These are phyloP conservation scores for Dipodomys stephensi DNA, from an alignment of 2,113 vertebrate genomes.

Conservation along the genomic window DNA sequence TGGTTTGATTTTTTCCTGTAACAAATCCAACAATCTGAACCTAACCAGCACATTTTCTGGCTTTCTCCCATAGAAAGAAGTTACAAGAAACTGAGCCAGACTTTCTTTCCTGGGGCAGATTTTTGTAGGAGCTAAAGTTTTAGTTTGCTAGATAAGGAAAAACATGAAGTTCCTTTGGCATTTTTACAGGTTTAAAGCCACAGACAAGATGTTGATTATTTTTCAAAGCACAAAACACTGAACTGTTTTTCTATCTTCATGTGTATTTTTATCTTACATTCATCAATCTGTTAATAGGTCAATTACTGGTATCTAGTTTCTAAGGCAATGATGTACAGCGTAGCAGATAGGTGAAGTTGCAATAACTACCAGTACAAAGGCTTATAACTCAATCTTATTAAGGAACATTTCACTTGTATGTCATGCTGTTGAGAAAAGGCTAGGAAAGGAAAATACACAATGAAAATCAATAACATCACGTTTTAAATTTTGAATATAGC, in stretches of 20 bases:
- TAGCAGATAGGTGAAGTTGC: background rate
- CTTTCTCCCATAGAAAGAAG: conserved; percentile 62
- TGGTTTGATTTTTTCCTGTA: conserved; percentile 77
- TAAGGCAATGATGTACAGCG: background rate
- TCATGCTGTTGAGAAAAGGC: background rate
- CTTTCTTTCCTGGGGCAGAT: conserved; percentile 63
- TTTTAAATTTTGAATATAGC: conserved; percentile 22
- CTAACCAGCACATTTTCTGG: conserved; percentile 77
- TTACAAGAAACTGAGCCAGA: conserved; percentile 54
- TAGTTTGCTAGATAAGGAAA: conserved; percentile 69
- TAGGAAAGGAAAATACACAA: background rate
- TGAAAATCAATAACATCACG: background rate
- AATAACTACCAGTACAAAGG: background rate
- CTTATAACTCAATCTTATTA: conserved; percentile 30
- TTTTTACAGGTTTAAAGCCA: conserved; percentile 59
- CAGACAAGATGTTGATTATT: conserved; percentile 43
- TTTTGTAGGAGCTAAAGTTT: conserved; percentile 47
- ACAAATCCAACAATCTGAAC: conserved; percentile 76
- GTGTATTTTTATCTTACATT: background rate
- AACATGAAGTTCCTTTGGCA: conserved; percentile 54
- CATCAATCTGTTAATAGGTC: background rate
- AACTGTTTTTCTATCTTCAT: background rate
- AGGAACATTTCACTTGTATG: background rate
- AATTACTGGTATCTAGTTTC: conserved; percentile 13
- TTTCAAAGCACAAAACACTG: conserved; percentile 57